These are phyloP conservation scores for Lasioglossum malachurum DNA, from an alignment of 2,888 invertebrate genomes.

Conservation along the genomic window DNA sequence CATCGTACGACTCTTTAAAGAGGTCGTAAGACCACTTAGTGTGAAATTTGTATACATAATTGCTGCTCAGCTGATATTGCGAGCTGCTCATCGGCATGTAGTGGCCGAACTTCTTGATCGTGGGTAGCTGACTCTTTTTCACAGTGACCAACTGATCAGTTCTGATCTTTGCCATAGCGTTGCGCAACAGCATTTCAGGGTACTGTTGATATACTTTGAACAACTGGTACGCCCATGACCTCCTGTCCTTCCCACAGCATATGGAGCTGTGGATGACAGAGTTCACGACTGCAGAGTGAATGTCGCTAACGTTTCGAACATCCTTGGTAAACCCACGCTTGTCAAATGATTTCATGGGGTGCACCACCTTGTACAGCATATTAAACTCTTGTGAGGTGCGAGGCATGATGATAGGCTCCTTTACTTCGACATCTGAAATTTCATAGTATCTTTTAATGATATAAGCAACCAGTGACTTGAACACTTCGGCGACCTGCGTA, in stretches of 20 bases:
- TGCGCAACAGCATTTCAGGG: constrained; percentile 88
- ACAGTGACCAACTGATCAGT: constrained; percentile 87
- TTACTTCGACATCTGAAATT: constrained; percentile 79
- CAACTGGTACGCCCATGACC: constrained; percentile 88
- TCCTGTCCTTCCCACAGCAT: constrained; percentile 87
- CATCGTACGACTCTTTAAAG: constrained; percentile 82
- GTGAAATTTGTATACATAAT: constrained; percentile 84
- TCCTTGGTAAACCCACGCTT: constrained; percentile 81
- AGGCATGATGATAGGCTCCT: constrained; percentile 73
- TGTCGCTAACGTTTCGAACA: constrained; percentile 85
- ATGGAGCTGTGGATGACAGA: constrained; percentile 89
- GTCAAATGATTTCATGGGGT: constrained; percentile 78
- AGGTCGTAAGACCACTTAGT: constrained; percentile 85
- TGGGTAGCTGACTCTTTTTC: constrained; percentile 84
- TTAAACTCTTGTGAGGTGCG: constrained; percentile 80
- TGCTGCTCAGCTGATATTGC: constrained; percentile 85
- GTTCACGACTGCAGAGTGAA: constrained; percentile 86
- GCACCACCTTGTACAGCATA: constrained; percentile 78
- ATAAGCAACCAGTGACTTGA: constrained; percentile 80
- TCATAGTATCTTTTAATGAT: constrained; percentile 82
- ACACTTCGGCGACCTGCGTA: constrained; percentile 74
- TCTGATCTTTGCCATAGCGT: constrained; percentile 87
- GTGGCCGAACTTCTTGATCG: constrained; percentile 83
- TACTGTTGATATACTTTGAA: constrained; percentile 91
- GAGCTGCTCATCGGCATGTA: constrained; percentile 85